Evolutionary conservation across 2,888 invertebrate species (phyloP).

Genomic region (Athalia rosae): DNA sequence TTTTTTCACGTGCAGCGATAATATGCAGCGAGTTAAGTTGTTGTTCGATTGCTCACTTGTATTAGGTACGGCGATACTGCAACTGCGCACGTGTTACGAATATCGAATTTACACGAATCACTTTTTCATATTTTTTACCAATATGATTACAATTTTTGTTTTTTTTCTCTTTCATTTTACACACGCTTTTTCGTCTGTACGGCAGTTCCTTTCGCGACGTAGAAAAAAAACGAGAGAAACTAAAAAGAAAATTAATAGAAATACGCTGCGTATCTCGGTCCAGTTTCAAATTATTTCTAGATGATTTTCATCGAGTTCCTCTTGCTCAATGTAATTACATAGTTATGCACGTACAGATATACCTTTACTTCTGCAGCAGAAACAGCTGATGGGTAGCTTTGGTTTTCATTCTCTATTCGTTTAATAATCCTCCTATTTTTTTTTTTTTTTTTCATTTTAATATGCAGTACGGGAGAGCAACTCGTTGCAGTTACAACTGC

Average conservation of each 20-base stretch:
- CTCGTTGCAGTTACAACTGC: no score
- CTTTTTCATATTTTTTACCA: constrained; percentile 23
- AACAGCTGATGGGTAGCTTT: no score
- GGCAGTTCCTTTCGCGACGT: background rate
- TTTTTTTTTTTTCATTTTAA: background rate
- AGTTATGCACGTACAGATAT: no score
- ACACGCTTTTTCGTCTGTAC: background rate
- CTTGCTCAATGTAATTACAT: no score
- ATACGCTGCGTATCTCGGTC: no score
- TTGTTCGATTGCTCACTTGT: background rate
- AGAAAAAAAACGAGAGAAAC: constrained; percentile 1
- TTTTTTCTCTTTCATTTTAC: background rate
- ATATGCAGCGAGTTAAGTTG: no score
- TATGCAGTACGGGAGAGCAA: background rate
- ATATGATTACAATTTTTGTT: constrained; percentile 1
- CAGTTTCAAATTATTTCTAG: no score
- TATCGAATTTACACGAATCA: background rate
- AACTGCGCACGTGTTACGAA: background rate
- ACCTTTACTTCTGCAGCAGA: no score
- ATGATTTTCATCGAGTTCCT: no score
- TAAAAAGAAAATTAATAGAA: background rate
- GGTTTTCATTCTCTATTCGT: no score
- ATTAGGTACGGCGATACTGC: background rate
- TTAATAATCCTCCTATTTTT: background rate
- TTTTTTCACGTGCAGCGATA: background rate